These are phyloP conservation scores for Andrena bucephala DNA, from an alignment of 2,888 invertebrate genomes.

Conservation along the genomic window DNA sequence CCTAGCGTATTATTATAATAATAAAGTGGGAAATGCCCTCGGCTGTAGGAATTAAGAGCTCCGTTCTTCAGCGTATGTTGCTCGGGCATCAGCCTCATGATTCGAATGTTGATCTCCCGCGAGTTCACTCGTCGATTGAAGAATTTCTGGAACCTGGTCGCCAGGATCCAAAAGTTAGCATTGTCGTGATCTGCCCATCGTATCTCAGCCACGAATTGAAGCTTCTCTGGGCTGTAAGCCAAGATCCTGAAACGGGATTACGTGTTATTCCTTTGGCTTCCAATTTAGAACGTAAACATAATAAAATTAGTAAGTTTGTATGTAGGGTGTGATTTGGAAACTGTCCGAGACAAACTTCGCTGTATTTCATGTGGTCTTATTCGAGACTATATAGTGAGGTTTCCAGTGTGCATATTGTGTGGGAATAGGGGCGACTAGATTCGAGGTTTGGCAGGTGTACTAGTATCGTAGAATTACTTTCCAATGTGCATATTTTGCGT, in stretches of 20 bases:
- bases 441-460: too few species aligned
- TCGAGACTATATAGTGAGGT: too few species aligned
- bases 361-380: too few species aligned
- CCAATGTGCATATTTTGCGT: too few species aligned
- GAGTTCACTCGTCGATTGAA: slow-evolving; percentile 89
- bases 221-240: slow-evolving; percentile 89
- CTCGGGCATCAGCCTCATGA: slow-evolving; percentile 87
- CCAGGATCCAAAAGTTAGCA: slow-evolving; percentile 90
- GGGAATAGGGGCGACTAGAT: too few species aligned
- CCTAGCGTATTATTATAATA: slow-evolving; percentile 74
- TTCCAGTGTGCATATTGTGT: too few species aligned
- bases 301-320: not conserved
- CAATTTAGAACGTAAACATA: not conserved
- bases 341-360: too few species aligned
- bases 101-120: slow-evolving; percentile 90
- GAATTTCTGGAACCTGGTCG: slow-evolving; percentile 93
- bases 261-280: not conserved
- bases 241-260: slow-evolving; percentile 87
- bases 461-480: too few species aligned
- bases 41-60: slow-evolving; percentile 1
- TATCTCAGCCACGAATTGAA: slow-evolving; percentile 93
- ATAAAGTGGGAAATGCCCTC: slow-evolving; percentile 42
- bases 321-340: too few species aligned
- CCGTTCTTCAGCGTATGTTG: not conserved
- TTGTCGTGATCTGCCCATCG: slow-evolving; percentile 89